These are phyloP conservation scores for Conomelus anceps DNA, from an alignment of 2,888 invertebrate genomes.

Conservation along the genomic window DNA sequence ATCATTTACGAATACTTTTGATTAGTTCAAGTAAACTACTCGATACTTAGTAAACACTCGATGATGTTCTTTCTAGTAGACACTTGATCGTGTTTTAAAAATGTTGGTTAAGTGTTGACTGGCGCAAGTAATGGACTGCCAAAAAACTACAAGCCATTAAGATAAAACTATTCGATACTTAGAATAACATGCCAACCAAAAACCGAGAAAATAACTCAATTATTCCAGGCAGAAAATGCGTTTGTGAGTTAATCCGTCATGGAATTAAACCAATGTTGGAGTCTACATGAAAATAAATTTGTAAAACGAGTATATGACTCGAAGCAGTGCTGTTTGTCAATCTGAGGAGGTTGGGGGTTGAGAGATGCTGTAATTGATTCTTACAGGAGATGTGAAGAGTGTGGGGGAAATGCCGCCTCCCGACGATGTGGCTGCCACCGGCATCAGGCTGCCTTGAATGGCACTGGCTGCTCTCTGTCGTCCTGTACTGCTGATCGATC, in stretches of 20 bases:
- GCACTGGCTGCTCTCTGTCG: slow-evolving; percentile 50
- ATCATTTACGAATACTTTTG: no score
- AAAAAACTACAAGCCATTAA: neutral
- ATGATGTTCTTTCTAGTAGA: no score
- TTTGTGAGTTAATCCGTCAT: neutral
- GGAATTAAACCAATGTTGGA: no score
- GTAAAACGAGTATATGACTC: neutral
- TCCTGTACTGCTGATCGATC: slow-evolving; percentile 57
- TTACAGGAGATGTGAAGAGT: slow-evolving; percentile 50
- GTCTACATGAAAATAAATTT: neutral
- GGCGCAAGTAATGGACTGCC: neutral
- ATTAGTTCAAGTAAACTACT: no score
- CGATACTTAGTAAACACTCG: no score
- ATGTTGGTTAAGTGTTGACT: no score
- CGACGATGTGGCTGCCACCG: slow-evolving; percentile 50
- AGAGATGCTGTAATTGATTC: slow-evolving; percentile 34
- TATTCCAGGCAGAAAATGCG: neutral
- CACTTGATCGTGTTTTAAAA: no score
- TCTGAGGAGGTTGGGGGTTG: neutral
- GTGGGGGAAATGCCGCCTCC: slow-evolving; percentile 66
- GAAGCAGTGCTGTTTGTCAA: neutral
- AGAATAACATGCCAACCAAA: neutral
- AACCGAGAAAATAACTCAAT: neutral
- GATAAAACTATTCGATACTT: neutral
- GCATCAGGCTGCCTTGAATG: slow-evolving; percentile 48